A percentile compares a stretch with the other conserved stretches of the same genome.
Evolutionary conservation across 2,797 vertebrate genomes (phyloP).

Genomic region (Cossypha heuglini): DNA sequence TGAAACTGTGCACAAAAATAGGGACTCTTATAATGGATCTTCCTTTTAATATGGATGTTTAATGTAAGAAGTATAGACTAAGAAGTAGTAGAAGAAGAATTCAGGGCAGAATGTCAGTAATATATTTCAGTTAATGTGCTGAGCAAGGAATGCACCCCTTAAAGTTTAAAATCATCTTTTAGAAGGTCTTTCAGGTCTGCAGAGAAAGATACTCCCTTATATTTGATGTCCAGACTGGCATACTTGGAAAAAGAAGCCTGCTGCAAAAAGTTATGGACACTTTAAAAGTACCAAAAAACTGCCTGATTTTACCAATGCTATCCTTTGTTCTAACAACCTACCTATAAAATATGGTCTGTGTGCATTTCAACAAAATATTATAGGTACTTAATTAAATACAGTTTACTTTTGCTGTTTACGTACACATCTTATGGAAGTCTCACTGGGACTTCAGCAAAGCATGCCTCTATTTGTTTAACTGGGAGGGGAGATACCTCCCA

Average conservation of each 20-base stretch:
- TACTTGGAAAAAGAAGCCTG: background rate
- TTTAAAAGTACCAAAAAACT: background rate
- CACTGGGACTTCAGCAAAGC: background rate
- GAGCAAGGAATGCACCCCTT: background rate
- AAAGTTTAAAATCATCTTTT: background rate
- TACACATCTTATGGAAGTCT: accelerated
- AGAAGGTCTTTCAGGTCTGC: background rate
- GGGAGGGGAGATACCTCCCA: background rate
- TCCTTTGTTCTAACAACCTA: background rate
- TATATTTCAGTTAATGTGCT: background rate
- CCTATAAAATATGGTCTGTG: background rate
- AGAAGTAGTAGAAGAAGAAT: background rate
- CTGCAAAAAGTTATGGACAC: background rate
- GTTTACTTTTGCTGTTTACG: background rate
- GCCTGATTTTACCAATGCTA: background rate
- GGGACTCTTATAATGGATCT: background rate
- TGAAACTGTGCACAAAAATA: background rate
- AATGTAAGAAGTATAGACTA: background rate
- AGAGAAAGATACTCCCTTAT: background rate
- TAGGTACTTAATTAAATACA: background rate
- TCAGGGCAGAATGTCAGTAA: background rate
- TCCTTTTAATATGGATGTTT: background rate
- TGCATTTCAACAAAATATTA: background rate
- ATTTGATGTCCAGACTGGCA: background rate
- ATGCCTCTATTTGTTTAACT: background rate